These are phyloP conservation scores for Unio delphinus DNA, from an alignment of 2,888 invertebrate species.

Conservation along the genomic window DNA sequence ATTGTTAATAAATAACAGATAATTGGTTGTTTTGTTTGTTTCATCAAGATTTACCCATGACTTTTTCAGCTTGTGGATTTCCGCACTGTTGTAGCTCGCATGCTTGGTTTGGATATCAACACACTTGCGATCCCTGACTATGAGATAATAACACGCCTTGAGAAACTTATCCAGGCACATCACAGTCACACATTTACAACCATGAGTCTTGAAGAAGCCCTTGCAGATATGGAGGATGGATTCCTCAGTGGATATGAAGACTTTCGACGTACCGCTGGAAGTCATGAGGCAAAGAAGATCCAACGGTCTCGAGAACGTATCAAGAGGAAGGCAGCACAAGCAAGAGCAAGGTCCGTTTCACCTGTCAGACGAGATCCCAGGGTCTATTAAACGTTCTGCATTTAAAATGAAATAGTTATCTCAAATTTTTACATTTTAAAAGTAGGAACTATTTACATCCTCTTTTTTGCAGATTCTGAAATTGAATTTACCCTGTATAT, in stretches of 20 bases:
- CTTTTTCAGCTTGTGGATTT: constrained; percentile 69
- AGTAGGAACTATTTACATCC: too few relatives aligned
- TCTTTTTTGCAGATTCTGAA: too few relatives aligned
- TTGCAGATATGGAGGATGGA: constrained; percentile 66
- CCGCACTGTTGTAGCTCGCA: constrained; percentile 69
- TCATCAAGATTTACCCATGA: not conserved
- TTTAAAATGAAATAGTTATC: not conserved
- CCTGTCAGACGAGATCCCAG: constrained; percentile 61
- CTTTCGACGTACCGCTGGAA: constrained; percentile 36
- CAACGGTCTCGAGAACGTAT: constrained; percentile 46
- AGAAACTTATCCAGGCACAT: constrained; percentile 70
- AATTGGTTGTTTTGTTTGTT: not conserved
- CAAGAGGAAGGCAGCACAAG: constrained; percentile 42
- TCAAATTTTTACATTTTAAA: too few relatives aligned
- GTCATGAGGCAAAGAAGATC: constrained; percentile 39
- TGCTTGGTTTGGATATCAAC: constrained; percentile 71
- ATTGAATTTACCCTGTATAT: too few relatives aligned
- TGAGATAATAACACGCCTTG: constrained; percentile 71
- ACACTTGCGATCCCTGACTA: constrained; percentile 71
- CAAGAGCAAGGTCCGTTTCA: constrained; percentile 61
- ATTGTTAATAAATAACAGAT: not conserved
- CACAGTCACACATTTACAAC: constrained; percentile 65
- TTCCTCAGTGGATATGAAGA: constrained; percentile 58
- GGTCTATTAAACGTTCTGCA: constrained; percentile 47
- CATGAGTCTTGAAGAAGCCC: constrained; percentile 62